These are phyloP conservation scores for Athene cunicularia DNA, from an alignment of 2,113 vertebrate species.

Conservation along the genomic window DNA sequence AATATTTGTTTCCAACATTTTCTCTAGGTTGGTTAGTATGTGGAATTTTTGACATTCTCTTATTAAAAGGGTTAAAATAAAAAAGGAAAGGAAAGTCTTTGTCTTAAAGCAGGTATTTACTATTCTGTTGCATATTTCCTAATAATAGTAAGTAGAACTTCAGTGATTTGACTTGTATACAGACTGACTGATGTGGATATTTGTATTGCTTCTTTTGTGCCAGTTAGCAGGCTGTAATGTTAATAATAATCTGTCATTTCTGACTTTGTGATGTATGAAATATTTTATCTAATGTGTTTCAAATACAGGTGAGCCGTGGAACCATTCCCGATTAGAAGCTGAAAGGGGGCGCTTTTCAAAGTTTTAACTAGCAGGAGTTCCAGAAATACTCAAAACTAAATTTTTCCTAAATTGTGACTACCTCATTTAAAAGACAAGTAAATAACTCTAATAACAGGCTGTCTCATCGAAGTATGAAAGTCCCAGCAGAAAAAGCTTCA, in stretches of 20 bases:
- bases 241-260: neutral
- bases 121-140: neutral
- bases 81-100: neutral
- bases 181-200: neutral
- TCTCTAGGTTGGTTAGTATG: neutral
- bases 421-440: neutral
- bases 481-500: neutral
- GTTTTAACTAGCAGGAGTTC: neutral
- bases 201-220: neutral
- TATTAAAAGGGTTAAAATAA: neutral
- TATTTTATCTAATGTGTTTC: neutral
- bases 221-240: neutral
- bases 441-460: neutral
- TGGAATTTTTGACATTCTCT: neutral
- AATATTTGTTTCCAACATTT: neutral
- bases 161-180: neutral
- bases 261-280: neutral
- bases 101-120: neutral
- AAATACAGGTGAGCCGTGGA: neutral
- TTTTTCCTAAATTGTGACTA: neutral
- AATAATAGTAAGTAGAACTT: neutral
- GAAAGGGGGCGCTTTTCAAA: neutral
- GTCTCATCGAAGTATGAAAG: neutral
- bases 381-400: neutral
- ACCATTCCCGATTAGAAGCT: neutral